Percentiles rank a stretch among this genome's conserved stretches.
These are phyloP conservation scores for Pitta sordida DNA, from an alignment of 2,113 vertebrate species.

Conservation along the genomic window DNA sequence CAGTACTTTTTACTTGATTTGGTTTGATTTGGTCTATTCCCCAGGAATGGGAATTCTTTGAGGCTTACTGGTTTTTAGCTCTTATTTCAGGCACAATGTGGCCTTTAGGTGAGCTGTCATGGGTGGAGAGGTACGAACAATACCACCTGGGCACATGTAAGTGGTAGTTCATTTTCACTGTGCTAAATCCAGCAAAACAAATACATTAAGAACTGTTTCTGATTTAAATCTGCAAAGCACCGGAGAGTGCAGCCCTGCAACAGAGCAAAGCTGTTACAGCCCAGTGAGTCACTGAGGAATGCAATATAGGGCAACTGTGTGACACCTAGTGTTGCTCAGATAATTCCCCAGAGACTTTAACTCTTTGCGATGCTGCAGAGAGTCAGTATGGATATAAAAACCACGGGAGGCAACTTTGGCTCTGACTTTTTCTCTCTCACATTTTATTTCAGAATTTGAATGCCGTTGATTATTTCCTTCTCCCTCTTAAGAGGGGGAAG, in stretches of 20 bases:
- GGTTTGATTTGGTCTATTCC: background rate
- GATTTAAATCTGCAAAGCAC: background rate
- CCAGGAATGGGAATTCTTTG: background rate
- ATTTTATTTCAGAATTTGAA: background rate
- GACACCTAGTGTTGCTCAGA: background rate
- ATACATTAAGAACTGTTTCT: background rate
- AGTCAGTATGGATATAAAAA: background rate
- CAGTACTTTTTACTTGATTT: background rate
- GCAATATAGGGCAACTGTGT: background rate
- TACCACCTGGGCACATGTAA: background rate
- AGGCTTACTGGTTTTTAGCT: background rate
- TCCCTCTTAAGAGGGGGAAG: background rate
- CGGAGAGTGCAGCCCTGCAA: background rate
- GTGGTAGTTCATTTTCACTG: background rate
- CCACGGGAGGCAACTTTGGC: background rate
- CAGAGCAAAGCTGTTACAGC: background rate
- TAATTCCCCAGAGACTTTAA: background rate
- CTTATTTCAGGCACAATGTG: background rate
- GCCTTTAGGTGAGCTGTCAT: constrained; percentile 6
- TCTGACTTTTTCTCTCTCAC: background rate
- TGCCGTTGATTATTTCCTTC: background rate
- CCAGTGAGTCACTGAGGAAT: background rate
- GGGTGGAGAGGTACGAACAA: constrained; percentile 45
- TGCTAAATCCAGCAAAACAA: background rate
- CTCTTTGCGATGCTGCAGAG: background rate